Conservation (phyloP, 1,140 invertebrate genomes). For the Tetramorium simillimum region DNA sequence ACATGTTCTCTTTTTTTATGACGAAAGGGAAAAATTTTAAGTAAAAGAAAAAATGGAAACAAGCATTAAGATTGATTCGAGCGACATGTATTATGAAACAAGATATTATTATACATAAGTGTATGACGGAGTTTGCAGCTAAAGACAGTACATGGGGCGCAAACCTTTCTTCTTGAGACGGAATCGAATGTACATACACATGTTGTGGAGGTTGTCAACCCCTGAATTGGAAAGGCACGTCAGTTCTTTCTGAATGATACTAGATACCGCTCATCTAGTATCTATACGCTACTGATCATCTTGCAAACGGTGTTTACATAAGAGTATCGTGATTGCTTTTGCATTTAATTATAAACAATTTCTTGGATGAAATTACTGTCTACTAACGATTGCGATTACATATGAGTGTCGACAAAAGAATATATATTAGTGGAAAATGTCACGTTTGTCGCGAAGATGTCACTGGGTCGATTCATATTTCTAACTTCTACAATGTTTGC, state of each 20-base stretch:
- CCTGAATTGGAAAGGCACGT: slow-evolving; percentile 78
- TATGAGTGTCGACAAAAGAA: slow-evolving; percentile 62
- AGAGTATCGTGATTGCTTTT: slow-evolving; percentile 64
- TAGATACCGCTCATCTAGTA: slow-evolving; percentile 61
- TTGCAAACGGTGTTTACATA: slow-evolving; percentile 62
- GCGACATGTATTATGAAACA: slow-evolving; percentile 75
- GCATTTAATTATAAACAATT: slow-evolving; percentile 54
- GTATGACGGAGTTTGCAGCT: slow-evolving; percentile 72
- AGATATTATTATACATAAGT: slow-evolving; percentile 74
- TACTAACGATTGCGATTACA: slow-evolving; percentile 65
- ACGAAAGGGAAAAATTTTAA: not conserved
- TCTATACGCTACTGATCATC: slow-evolving; percentile 64
- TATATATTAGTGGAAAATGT: slow-evolving; percentile 54
- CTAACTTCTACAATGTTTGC: slow-evolving; percentile 39
- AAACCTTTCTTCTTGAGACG: slow-evolving; percentile 71
- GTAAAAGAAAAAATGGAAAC: slow-evolving; percentile 38
- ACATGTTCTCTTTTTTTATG: not conserved
- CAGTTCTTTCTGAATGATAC: slow-evolving; percentile 74
- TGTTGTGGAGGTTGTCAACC: slow-evolving; percentile 68
- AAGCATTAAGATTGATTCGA: slow-evolving; percentile 60
- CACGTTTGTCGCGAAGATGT: slow-evolving; percentile 51
- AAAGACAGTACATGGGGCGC: slow-evolving; percentile 64
- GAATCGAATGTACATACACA: slow-evolving; percentile 71
- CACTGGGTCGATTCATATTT: slow-evolving; percentile 45
- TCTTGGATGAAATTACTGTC: slow-evolving; percentile 59